Evolutionary conservation across 92 coral and sea anemone species (phyloP), one percentile per base, ranked within the genome.

Genomic region (Anthopleura xanthogrammica): DNA sequence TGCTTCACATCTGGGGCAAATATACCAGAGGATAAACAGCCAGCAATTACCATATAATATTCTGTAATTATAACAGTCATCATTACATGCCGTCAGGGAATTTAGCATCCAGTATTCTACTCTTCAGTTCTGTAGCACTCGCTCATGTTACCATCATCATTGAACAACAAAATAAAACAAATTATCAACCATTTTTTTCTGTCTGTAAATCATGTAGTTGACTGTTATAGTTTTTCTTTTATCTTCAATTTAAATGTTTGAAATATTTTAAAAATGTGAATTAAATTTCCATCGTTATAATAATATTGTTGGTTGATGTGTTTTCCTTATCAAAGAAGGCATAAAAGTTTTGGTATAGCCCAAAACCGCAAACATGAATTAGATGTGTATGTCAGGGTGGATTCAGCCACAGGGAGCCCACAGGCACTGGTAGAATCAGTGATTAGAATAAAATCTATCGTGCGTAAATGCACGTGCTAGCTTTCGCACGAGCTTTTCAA

Each of bases 1-100:
- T 95, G 94, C 98, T 95, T 83, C 98, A 95, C 83, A 95, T 95
- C 72, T 95, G 98, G 98, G 98, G 98, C 64, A 95, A 95, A 84
- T 95, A 95, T 87, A 95, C 97, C 39, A 87, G 98, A 72, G 95
- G 92, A 87, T 95, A 89, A 29, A 62, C 23, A 62, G 14, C 70
- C 70, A 91, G 57, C 65, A 41, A 85, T 54, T 54, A 85, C 60
- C 12, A 17, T 46, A 56, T 80, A 23, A 29, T 29, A 29, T 87
- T 60, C 82, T 78, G 52, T 20, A 62, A 78, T 88, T 77, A 83
- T 87, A 79, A 52, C 72, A 60, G 55, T 64, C 81, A 40, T 48
- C 42, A 79, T 23, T 57, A 78, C 85, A 82, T 62, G 74, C 13
- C 6, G 74, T 22, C 2, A 68, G 36, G 36, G 36, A 29, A 29